phyloP scores from a whole-genome alignment of 2,797 vertebrate species.

The Yasuhikotakia modesta region DNA sequence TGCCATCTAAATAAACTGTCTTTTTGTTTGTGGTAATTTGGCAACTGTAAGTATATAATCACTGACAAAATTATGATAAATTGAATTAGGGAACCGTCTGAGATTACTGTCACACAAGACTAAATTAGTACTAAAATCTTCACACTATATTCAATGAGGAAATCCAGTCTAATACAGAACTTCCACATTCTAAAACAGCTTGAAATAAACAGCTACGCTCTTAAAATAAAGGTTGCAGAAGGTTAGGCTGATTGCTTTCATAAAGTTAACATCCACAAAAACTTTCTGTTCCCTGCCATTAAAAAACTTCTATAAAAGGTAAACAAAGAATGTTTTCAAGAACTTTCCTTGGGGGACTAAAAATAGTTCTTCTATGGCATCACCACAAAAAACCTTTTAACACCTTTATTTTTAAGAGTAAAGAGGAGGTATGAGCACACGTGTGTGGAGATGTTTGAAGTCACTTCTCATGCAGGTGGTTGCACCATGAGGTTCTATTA shows the following conservation, averaged over 20 bases:
- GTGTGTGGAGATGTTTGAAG: background rate
- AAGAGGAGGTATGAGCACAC: constrained; percentile 14
- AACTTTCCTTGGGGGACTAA: no score
- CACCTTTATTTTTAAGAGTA: no score
- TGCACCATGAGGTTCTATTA: background rate
- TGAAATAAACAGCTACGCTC: background rate
- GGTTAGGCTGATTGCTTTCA: no score
- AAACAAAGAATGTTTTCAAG: no score
- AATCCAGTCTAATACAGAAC: background rate
- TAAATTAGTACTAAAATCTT: background rate
- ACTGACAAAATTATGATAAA: background rate
- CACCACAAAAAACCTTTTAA: no score
- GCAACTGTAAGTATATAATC: no score
- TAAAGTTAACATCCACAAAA: no score
- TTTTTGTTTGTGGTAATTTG: background rate
- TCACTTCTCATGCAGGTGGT: constrained; percentile 5
- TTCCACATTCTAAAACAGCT: background rate
- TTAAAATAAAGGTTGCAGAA: no score
- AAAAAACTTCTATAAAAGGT: no score
- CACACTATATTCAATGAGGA: background rate
- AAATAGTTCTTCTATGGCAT: no score
- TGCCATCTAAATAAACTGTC: no score
- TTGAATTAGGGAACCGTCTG: background rate
- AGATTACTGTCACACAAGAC: background rate
- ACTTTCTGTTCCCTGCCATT: no score